Evolutionary conservation across 1,140 invertebrate genomes (phyloP), one percentile per base, ranked within the genome.

Genomic region (Drosophila ananassae): DNA sequence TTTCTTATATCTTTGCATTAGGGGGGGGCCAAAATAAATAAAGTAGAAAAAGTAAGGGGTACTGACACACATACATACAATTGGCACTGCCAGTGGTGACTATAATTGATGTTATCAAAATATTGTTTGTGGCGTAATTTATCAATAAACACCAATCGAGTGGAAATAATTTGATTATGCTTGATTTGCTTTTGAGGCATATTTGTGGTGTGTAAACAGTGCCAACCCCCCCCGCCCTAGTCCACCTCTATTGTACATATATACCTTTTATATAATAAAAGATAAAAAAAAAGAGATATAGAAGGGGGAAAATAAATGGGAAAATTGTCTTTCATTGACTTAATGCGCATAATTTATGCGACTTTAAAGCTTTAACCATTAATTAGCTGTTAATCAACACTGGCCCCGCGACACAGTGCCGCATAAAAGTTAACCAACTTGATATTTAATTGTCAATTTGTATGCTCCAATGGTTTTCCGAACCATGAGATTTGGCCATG

Each of bases 71-170:
- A 51, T 34, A 21, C 5, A 10, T 32, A 21, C n/a, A 32, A 22
- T 48, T 37, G 50, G 37, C 60, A 73, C 60, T 74, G 79, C 57
- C 62, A 73, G 74, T 75, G 81, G 84, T 82, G 85, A 87, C 85
- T 84, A 90, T 91, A 91, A 91, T 90, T 91, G 89, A 91, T 91
- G 83, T 84, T 90, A 91, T 91, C 89, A 91, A 90, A 90, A 90
- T 91, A 91, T 90, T 91, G 81, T 91, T 87, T 90, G 89, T 89
- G 84, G 89, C 85, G 79, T 81, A 91, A 91, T 91, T 91, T 91
- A 91, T 91, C 89, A 91, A 91, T 91, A 89, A 91, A 91, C 89
- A 89, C 68, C 89, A 90, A 85, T 90, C 89, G 78, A 79, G 89
- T 91, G 84, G 76, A 90, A 91, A 85, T 91, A 90, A 91, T 91